Conservation (phyloP, 2,113 vertebrate species). For the Bufo bufo region DNA sequence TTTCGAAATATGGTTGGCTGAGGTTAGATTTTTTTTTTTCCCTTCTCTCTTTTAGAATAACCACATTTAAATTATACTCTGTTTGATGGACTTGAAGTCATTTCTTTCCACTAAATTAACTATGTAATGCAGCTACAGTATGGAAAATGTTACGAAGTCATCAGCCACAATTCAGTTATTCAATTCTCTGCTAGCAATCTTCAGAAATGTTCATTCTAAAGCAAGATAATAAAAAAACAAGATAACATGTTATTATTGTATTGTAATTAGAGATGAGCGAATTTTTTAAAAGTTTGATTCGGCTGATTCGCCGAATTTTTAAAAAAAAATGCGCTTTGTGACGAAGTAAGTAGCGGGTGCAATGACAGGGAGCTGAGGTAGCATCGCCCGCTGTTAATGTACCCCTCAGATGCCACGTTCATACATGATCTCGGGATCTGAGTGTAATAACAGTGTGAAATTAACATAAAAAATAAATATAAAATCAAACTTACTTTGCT, state of each 20-base stretch:
- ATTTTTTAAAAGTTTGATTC: too few species aligned
- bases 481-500: too few species aligned
- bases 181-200: slow-evolving; percentile 23
- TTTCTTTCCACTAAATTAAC: slow-evolving; percentile 54
- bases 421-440: too few species aligned
- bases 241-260: neutral
- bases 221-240: neutral
- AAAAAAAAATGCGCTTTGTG: too few species aligned
- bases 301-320: too few species aligned
- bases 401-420: too few species aligned
- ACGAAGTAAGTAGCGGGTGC: too few species aligned
- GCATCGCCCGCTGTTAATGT: too few species aligned
- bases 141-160: slow-evolving; percentile 53
- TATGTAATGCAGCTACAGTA: slow-evolving; percentile 55
- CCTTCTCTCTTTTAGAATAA: slow-evolving; percentile 39
- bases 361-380: too few species aligned
- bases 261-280: neutral
- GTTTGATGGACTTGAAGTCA: slow-evolving; percentile 51
- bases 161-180: slow-evolving; percentile 47
- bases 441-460: too few species aligned
- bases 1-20: slow-evolving; percentile 29
- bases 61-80: slow-evolving; percentile 58
- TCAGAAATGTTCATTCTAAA: slow-evolving; percentile 29
- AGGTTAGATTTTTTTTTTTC: slow-evolving; percentile 18
- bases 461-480: too few species aligned